Conservation (phyloP, 2,888 invertebrate genomes). For the Eueremaeus valkanovi region DNA sequence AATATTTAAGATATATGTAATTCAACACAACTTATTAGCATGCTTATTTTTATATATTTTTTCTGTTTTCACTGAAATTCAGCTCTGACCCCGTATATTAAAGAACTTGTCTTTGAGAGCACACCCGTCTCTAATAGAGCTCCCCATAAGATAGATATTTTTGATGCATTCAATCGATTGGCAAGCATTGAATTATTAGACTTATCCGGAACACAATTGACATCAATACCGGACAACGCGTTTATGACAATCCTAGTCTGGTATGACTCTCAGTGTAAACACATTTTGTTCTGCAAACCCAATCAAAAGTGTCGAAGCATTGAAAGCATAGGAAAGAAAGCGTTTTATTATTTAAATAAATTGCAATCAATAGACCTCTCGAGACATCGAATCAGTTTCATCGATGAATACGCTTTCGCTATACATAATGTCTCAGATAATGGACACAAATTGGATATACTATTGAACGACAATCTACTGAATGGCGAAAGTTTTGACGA, state of each 20-base stretch:
- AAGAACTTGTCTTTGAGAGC: neutral
- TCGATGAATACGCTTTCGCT: neutral
- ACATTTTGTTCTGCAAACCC: neutral
- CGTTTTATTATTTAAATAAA: neutral
- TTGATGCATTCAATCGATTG: conserved; percentile 1
- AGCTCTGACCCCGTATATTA: neutral
- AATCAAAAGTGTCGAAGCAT: conserved; percentile 5
- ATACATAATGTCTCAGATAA: neutral
- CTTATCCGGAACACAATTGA: conserved; percentile 1
- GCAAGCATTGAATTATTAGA: conserved; percentile 7
- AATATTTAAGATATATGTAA: too few relatives aligned
- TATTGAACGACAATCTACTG: neutral
- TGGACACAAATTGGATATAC: neutral
- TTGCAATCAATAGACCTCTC: neutral
- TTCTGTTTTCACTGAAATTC: neutral
- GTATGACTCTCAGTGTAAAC: neutral
- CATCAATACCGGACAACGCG: neutral
- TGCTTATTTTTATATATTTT: neutral
- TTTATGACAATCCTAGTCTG: neutral
- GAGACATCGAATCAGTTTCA: neutral
- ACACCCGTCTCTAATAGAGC: neutral
- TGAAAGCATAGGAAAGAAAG: neutral
- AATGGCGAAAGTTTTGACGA: neutral
- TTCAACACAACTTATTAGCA: too few relatives aligned
- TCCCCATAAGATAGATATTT: neutral